A percentile compares a stretch with the other conserved stretches of the same genome.
These are phyloP conservation scores for Agelas oroides DNA, from an alignment of 37 sponge, comb jelly and placozoan species.

Conservation along the genomic window DNA sequence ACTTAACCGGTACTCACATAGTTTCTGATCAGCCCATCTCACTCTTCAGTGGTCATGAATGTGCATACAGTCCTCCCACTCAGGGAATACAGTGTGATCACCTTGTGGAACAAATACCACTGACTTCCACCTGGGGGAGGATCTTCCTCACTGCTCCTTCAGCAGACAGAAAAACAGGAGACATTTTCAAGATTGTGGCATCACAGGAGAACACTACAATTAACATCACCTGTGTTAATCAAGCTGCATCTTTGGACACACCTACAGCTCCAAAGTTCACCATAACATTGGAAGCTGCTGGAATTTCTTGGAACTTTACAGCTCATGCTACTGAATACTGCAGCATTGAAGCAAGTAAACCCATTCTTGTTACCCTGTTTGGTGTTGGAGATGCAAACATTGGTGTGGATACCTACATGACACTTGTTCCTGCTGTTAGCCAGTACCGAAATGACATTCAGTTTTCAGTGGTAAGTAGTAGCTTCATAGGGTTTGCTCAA, in stretches of 20 bases:
- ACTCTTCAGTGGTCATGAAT: conserved; percentile 46
- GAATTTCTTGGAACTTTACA: neutral
- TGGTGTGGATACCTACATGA: conserved; percentile 18
- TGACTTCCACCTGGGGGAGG: conserved; percentile 59
- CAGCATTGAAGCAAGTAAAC: conserved; percentile 35
- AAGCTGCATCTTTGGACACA: too few species aligned
- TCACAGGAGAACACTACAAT: too few species aligned
- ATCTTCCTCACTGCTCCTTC: conserved; percentile 35
- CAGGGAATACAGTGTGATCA: conserved; percentile 33
- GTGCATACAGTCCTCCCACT: conserved; percentile 31
- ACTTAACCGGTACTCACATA: conserved; percentile 49
- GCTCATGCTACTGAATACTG: conserved; percentile 14
- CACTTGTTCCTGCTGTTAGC: conserved; percentile 36
- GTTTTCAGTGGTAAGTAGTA: neutral
- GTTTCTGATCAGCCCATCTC: conserved; percentile 36
- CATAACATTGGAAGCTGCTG: neutral
- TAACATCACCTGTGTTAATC: too few species aligned
- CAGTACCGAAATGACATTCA: conserved; percentile 34
- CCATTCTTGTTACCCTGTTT: conserved; percentile 34
- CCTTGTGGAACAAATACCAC: conserved; percentile 53
- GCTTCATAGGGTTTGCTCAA: neutral
- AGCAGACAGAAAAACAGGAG: too few species aligned
- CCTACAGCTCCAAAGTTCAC: too few species aligned
- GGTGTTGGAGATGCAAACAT: conserved; percentile 9
- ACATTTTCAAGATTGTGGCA: too few species aligned